Percentiles rank a stretch among this genome's conserved stretches.
Evolutionary conservation across 64 coral and sea anemone genomes (phyloP).

Genomic region (Trachythela sp.): DNA sequence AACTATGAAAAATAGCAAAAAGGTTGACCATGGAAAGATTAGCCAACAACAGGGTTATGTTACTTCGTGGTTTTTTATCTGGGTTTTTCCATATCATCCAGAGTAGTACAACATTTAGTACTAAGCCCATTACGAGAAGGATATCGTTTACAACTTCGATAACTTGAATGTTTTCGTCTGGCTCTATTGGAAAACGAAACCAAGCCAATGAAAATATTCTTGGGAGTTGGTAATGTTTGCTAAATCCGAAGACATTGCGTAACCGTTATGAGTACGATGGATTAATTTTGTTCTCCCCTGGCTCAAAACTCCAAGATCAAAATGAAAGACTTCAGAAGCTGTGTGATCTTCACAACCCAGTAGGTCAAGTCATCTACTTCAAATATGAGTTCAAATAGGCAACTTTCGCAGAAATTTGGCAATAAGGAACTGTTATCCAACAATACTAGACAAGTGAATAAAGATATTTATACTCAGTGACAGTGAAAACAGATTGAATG

Average conservation of each 20-base stretch:
- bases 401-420: no score
- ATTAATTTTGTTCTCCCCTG: not conserved
- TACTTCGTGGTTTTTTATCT: not conserved
- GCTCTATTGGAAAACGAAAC: not conserved
- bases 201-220: not conserved
- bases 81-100: constrained; percentile 7
- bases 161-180: not conserved
- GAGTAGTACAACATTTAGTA: not conserved
- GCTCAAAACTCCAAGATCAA: no score
- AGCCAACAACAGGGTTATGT: not conserved
- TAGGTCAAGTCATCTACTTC: no score
- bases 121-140: not conserved
- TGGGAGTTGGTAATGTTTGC: not conserved
- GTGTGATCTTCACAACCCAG: no score
- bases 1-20: not conserved
- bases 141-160: not conserved
- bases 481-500: no score
- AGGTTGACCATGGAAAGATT: not conserved
- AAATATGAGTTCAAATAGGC: no score
- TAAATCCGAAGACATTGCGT: not conserved
- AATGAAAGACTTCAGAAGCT: no score
- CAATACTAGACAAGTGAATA: no score
- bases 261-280: not conserved
- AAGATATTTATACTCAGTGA: no score
- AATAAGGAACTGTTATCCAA: no score